Evolutionary conservation across 2,888 invertebrate species (phyloP), one percentile per base, ranked within the genome.

Genomic region (Leptogaster cylindrica): DNA sequence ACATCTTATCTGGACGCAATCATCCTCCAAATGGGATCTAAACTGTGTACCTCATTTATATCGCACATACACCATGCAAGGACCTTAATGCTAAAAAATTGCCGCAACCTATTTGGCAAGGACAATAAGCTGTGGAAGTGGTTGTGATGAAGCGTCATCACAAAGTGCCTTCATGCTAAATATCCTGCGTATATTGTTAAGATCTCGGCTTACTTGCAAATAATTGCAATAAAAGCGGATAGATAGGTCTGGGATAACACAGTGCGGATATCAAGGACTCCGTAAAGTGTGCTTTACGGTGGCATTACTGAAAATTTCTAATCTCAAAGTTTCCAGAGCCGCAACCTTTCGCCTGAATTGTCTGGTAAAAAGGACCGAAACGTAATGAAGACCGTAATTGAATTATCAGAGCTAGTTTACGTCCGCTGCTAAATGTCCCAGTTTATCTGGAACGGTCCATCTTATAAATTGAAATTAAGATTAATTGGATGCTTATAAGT

Each of bases 11-110:
- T 8, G 12, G 31, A n/a, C n/a, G n/a, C n/a, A n/a, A n/a, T n/a
- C n/a, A n/a, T n/a, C n/a, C n/a, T n/a, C 33, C 31, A 18, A 31
- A 52, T 52, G n/a, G 33, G 52, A 52, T 27, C 31, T 52, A 52
- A 52, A 20, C 33, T 33, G 16, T 52, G 52, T 52, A 52, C 52
- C 33, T 52, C 52, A 52, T 52, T 52, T 52, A 52, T 52, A 33
- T 33, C 33, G 33, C 28, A 10, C 20, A 52, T 33, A 20, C 31
- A 31, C 36, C 4, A 27, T 16, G 28, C 8, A n/a, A 14, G 28
- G 52, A 3, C 18, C 12, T 14, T 52, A 52, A 52, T 52, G 52
- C 52, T 52, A 31, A 52, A 31, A 31, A 52, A 52, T 52, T 33
- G 52, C 31, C 31, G 28, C 16, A 52, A 33, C 31, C 31, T 31